These are phyloP conservation scores for Cromileptes altivelis DNA, from an alignment of 2,113 vertebrate genomes.

Conservation along the genomic window DNA sequence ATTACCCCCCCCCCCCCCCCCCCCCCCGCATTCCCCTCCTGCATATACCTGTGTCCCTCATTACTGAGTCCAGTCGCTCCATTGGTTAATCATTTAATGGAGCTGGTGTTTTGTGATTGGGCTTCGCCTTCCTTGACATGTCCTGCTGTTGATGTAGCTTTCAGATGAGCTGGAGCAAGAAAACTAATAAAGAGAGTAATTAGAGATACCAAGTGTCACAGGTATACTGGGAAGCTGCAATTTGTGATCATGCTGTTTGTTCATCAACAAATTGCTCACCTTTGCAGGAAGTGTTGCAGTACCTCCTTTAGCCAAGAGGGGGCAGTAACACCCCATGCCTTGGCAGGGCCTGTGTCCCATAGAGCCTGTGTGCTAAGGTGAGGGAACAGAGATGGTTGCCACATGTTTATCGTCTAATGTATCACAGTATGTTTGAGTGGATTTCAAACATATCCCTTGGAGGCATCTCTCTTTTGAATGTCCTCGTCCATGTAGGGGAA, in stretches of 20 bases:
- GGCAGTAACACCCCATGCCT: slow-evolving; percentile 75
- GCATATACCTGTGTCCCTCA: slow-evolving; percentile 42
- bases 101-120: slow-evolving; percentile 57
- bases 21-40: not conserved
- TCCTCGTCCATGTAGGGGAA: slow-evolving; percentile 29
- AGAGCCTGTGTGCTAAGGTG: not conserved
- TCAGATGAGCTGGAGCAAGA: slow-evolving; percentile 67
- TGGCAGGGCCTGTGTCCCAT: not conserved
- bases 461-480: slow-evolving; percentile 61
- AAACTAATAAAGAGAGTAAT: slow-evolving; percentile 78
- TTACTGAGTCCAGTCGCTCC: slow-evolving; percentile 58
- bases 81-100: slow-evolving; percentile 72
- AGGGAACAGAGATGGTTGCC: slow-evolving; percentile 47
- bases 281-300: not conserved
- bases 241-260: slow-evolving; percentile 47
- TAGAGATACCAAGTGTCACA: slow-evolving; percentile 73
- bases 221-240: slow-evolving; percentile 21
- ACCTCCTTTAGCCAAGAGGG: slow-evolving; percentile 46
- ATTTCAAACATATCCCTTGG: slow-evolving; percentile 69
- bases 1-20: no score
- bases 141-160: slow-evolving; percentile 66
- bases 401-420: slow-evolving; percentile 56
- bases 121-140: slow-evolving; percentile 60
- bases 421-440: slow-evolving; percentile 63
- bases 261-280: slow-evolving; percentile 65